phyloP scores from a whole-genome alignment of 2,888 invertebrate species.

The Lasioglossum calceatum region DNA sequence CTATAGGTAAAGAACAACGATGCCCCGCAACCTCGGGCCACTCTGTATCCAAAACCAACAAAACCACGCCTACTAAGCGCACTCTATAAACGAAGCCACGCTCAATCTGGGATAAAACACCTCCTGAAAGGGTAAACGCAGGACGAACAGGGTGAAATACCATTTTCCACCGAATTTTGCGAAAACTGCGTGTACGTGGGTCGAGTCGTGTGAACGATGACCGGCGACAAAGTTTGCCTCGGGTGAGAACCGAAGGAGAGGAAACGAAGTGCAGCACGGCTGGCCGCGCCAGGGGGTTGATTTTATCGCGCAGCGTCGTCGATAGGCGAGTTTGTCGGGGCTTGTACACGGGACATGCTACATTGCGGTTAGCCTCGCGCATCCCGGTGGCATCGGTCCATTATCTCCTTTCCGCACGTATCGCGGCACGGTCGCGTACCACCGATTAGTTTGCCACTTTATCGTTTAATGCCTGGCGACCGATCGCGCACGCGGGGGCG shows the following conservation, averaged over 20 bases:
- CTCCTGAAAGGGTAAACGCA: neutral
- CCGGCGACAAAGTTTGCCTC: neutral
- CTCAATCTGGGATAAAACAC: neutral
- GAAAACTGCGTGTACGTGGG: neutral
- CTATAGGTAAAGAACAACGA: neutral
- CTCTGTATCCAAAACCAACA: neutral
- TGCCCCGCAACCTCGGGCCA: neutral
- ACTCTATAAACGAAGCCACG: neutral
- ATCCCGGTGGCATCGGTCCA: conserved; percentile 61
- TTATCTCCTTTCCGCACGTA: conserved; percentile 65
- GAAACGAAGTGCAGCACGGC: neutral
- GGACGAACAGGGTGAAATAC: neutral
- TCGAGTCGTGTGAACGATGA: neutral
- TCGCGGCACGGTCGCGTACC: conserved; percentile 58
- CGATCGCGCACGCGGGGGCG: conserved; percentile 45
- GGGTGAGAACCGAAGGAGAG: neutral
- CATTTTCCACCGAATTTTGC: neutral
- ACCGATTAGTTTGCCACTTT: conserved; percentile 76
- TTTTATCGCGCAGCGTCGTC: conserved; percentile 30
- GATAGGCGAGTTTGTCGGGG: conserved; percentile 52
- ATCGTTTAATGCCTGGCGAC: conserved; percentile 73
- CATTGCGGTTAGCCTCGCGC: conserved; percentile 52
- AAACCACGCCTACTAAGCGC: neutral
- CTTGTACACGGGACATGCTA: conserved; percentile 41
- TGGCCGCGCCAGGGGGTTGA: conserved; percentile 14